A percentile compares a stretch with the other conserved stretches of the same genome.
Conservation (phyloP, 2,888 invertebrate genomes). For the Dichetophora obliterata region DNA sequence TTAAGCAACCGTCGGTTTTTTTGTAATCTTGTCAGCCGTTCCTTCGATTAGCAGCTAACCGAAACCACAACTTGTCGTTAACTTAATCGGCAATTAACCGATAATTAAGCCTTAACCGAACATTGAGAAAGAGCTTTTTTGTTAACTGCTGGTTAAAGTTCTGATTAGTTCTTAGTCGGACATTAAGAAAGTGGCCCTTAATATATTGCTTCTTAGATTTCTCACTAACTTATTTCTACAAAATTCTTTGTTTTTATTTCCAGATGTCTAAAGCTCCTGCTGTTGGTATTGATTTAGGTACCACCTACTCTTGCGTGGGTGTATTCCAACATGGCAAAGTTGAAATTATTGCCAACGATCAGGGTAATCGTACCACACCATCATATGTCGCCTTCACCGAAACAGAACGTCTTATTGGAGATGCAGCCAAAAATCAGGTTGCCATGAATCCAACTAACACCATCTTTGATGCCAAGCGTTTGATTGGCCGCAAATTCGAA, state of each 20-base stretch:
- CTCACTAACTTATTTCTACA: no score
- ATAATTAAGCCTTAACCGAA: no score
- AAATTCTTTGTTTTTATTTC: conserved; percentile 35
- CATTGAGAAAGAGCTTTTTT: no score
- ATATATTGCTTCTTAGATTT: no score
- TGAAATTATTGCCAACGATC: conserved; percentile 98
- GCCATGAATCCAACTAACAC: conserved; percentile 99
- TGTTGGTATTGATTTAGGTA: conserved; percentile 69
- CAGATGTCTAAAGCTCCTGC: conserved; percentile 74
- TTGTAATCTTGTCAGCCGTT: no score
- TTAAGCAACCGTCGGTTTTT: no score
- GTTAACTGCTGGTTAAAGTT: no score
- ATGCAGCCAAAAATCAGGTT: conserved; percentile 99
- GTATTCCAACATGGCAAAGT: conserved; percentile 98
- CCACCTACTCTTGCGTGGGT: conserved; percentile 73
- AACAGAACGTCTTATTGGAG: conserved; percentile 96
- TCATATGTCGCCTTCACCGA: conserved; percentile 98
- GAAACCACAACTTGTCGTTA: no score
- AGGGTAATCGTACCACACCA: conserved; percentile 98
- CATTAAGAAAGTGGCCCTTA: no score
- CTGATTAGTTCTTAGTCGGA: no score
- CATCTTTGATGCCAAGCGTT: conserved; percentile 97
- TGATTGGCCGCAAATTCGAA: conserved; percentile 96
- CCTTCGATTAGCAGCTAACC: no score
- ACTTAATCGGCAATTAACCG: no score